Evolutionary conservation across 2,113 vertebrate genomes (phyloP).

Genomic region (Cynoglossus semilaevis): DNA sequence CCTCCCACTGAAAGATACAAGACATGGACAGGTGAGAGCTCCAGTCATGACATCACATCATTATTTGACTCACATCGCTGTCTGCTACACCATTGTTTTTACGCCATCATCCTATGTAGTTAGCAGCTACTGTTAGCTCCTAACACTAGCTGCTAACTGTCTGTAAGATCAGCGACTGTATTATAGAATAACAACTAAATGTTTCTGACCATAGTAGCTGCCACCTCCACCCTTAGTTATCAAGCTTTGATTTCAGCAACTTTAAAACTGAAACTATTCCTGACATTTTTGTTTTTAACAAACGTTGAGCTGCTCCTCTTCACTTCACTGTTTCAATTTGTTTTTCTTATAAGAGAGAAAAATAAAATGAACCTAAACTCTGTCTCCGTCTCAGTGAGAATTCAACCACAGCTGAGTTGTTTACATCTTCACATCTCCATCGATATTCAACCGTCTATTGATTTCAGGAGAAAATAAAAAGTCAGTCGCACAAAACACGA

Average conservation of each 20-base stretch:
- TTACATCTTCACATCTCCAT: constrained; percentile 42
- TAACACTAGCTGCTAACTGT: too few relatives aligned
- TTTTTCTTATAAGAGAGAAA: constrained; percentile 4
- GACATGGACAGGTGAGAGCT: constrained; percentile 59
- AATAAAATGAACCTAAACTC: neutral
- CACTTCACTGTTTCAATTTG: constrained; percentile 17
- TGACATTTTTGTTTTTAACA: too few relatives aligned
- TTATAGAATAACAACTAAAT: too few relatives aligned
- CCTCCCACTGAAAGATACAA: constrained; percentile 89
- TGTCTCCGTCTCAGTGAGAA: constrained; percentile 19
- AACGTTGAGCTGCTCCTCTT: neutral
- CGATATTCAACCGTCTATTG: constrained; percentile 68
- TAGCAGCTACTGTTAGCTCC: too few relatives aligned
- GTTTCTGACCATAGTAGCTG: too few relatives aligned
- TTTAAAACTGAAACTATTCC: too few relatives aligned
- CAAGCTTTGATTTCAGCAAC: too few relatives aligned
- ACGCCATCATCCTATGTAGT: too few relatives aligned
- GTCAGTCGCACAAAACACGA: constrained; percentile 67
- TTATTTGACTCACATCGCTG: too few relatives aligned
- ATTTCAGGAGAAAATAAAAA: constrained; percentile 64
- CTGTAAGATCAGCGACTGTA: too few relatives aligned
- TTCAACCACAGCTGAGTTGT: constrained; percentile 33
- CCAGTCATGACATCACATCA: constrained; percentile 1
- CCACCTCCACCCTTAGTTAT: too few relatives aligned
- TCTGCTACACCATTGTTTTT: too few relatives aligned